phyloP scores from a whole-genome alignment of 1,140 invertebrate genomes.

The Galleria mellonella region DNA sequence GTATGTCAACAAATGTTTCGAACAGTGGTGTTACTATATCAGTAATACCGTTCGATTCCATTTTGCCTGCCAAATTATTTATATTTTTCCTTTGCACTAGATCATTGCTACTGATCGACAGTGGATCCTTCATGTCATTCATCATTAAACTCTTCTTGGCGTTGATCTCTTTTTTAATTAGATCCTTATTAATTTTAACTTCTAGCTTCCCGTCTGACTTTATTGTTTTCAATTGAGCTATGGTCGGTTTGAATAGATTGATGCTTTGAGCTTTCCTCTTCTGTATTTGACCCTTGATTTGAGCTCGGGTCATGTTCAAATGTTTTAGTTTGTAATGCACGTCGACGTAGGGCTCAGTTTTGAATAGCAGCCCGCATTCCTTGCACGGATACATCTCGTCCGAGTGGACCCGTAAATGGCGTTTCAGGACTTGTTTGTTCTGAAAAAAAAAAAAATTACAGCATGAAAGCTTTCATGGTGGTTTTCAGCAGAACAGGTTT shows the following conservation, averaged over 20 bases:
- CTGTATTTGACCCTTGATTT: slow-evolving; percentile 22
- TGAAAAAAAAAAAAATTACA: slow-evolving; percentile 13
- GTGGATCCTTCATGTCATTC: too few species aligned
- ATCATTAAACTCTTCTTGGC: too few species aligned
- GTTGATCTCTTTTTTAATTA: too few species aligned
- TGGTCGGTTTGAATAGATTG: background rate
- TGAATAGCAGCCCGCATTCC: slow-evolving; percentile 34
- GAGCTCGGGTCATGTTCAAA: slow-evolving; percentile 31
- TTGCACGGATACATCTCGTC: slow-evolving; percentile 31
- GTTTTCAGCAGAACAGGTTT: too few species aligned
- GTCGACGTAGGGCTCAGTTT: slow-evolving; percentile 34
- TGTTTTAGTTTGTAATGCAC: slow-evolving; percentile 40
- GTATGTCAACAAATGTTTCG: slow-evolving; percentile 28
- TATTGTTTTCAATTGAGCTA: background rate
- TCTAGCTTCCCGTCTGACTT: too few species aligned
- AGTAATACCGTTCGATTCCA: background rate
- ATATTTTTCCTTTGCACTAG: too few species aligned
- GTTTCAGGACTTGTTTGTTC: slow-evolving; percentile 38
- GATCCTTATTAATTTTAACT: too few species aligned
- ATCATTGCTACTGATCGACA: too few species aligned
- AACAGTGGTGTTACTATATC: slow-evolving; percentile 15
- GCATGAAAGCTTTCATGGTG: too few species aligned
- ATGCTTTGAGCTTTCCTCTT: background rate
- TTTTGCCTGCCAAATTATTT: background rate
- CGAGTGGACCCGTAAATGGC: slow-evolving; percentile 28